A percentile compares a stretch with the other conserved stretches of the same genome.
Evolutionary conservation across 2,113 vertebrate genomes (phyloP).

Genomic region (Protobothrops flavoviridis): DNA sequence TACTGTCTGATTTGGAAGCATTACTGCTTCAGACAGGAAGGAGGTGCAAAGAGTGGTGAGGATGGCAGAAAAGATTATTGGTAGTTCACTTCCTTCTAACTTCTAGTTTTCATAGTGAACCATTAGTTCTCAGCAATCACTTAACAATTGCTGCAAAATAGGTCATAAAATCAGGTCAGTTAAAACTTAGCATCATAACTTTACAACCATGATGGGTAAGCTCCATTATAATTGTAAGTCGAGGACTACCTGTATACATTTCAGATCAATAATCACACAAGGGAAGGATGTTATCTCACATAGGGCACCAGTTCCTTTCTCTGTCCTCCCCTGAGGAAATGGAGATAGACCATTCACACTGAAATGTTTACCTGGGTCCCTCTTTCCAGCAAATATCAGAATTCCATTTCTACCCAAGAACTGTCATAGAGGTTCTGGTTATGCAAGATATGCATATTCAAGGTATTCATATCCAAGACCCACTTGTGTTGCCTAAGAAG

Average conservation of each 20-base stretch:
- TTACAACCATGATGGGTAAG: background rate
- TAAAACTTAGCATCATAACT: background rate
- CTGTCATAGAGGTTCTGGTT: background rate
- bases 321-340: background rate
- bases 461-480: too few relatives aligned
- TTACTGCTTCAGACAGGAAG: too few relatives aligned
- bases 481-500: background rate
- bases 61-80: too few relatives aligned
- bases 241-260: background rate
- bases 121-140: too few relatives aligned
- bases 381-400: background rate
- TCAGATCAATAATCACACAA: background rate
- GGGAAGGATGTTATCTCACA: background rate
- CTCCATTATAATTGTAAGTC: background rate
- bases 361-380: background rate
- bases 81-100: too few relatives aligned
- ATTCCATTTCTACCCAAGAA: background rate
- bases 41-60: too few relatives aligned
- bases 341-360: background rate
- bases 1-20: too few relatives aligned
- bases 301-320: background rate
- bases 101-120: too few relatives aligned
- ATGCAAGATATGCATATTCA: background rate
- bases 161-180: background rate
- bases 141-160: too few relatives aligned